These are phyloP conservation scores for Porites divaricata DNA, from an alignment of 92 coral and sea anemone species.

Conservation along the genomic window DNA sequence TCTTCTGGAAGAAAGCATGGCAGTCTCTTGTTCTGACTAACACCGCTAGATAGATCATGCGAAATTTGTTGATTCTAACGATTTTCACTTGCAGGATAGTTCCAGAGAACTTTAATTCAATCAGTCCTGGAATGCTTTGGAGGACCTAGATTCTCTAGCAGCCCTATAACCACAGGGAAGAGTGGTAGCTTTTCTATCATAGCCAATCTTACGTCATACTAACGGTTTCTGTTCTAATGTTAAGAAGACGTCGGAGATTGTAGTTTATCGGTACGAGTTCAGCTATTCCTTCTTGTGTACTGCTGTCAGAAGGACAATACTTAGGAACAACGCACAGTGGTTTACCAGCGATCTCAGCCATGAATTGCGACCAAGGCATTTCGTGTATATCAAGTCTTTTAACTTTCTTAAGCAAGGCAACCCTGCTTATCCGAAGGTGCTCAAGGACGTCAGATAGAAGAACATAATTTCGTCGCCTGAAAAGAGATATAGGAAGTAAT, in stretches of 20 bases:
- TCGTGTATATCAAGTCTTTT: constrained; percentile 78
- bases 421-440: constrained; percentile 65
- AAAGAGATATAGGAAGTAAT: neutral
- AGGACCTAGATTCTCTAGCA: no score
- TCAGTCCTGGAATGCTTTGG: no score
- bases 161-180: neutral
- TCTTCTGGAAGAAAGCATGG: neutral
- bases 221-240: constrained; percentile 77
- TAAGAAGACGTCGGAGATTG: constrained; percentile 77
- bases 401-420: constrained; percentile 72
- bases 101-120: no score
- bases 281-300: constrained; percentile 73
- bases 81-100: no score
- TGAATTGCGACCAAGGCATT: constrained; percentile 86
- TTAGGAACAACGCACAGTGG: constrained; percentile 65
- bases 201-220: constrained; percentile 19
- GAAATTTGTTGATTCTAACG: no score
- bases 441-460: constrained; percentile 82
- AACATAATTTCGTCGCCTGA: constrained; percentile 89
- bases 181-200: neutral
- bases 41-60: no score
- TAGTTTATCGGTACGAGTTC: constrained; percentile 87
- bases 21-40: neutral
- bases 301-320: constrained; percentile 63
- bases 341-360: constrained; percentile 67